Evolutionary conservation across 2,888 invertebrate genomes (phyloP).

Genomic region (Acrocyrtus sp.): DNA sequence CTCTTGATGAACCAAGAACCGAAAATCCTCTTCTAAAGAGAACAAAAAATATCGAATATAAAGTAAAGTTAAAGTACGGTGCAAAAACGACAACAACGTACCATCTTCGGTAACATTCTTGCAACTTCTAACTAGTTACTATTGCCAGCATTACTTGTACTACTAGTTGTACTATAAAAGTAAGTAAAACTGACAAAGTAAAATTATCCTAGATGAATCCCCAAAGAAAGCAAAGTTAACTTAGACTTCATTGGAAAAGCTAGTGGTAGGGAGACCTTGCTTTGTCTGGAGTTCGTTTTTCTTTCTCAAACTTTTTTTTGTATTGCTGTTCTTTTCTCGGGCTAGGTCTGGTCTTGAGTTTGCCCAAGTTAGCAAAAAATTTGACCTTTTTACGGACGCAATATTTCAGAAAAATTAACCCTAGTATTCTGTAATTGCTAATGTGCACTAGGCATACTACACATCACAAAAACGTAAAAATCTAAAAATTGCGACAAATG

Average conservation of each 20-base stretch:
- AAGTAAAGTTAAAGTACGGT: too few relatives aligned
- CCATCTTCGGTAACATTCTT: too few relatives aligned
- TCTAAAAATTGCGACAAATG: too few relatives aligned
- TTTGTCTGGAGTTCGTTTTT: background rate
- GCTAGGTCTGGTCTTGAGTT: background rate
- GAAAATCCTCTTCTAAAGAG: constrained; percentile 11
- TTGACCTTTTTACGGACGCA: background rate
- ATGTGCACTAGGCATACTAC: too few relatives aligned
- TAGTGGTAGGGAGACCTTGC: too few relatives aligned
- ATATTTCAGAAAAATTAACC: background rate
- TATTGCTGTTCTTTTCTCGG: background rate
- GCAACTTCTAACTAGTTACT: too few relatives aligned
- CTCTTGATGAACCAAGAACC: too few relatives aligned
- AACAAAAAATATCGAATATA: constrained; percentile 21
- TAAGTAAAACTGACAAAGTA: constrained; percentile 16
- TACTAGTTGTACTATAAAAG: too few relatives aligned
- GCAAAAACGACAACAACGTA: too few relatives aligned
- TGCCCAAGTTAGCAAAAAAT: background rate
- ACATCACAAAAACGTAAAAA: too few relatives aligned
- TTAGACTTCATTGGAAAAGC: too few relatives aligned
- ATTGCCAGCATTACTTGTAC: too few relatives aligned
- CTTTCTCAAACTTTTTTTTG: background rate
- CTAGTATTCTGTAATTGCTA: background rate
- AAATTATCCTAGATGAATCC: constrained; percentile 35
- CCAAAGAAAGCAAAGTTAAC: constrained; percentile 10